phyloP scores from a whole-genome alignment of 2,888 invertebrate species.

The Scaptomyza parva region DNA sequence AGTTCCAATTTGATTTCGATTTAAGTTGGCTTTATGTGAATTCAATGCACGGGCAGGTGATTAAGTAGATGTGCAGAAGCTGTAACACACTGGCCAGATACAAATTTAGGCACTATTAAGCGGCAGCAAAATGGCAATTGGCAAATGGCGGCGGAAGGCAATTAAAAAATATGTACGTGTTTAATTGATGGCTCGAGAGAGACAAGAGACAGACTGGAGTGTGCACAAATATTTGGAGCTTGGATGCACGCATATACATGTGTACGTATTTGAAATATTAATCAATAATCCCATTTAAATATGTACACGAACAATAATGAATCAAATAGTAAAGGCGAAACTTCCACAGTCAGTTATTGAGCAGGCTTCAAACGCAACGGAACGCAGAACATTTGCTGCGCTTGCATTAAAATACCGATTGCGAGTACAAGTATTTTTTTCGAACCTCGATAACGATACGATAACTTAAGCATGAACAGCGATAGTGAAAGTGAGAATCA shows the following conservation, averaged over 20 bases:
- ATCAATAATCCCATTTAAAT: slow-evolving; percentile 54
- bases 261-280: slow-evolving; percentile 36
- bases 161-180: slow-evolving; percentile 68
- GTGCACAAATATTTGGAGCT: slow-evolving; percentile 16
- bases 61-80: slow-evolving; percentile 68
- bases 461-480: slow-evolving; percentile 51
- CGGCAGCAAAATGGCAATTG: slow-evolving; percentile 42
- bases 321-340: slow-evolving; percentile 16
- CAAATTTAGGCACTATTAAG: slow-evolving; percentile 74
- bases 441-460: slow-evolving; percentile 35
- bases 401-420: slow-evolving; percentile 29
- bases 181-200: slow-evolving; percentile 21
- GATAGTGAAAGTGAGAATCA: slow-evolving; percentile 53
- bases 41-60: slow-evolving; percentile 57
- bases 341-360: slow-evolving; percentile 49
- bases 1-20: slow-evolving; percentile 17
- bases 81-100: slow-evolving; percentile 42
- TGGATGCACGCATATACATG: background rate
- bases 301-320: slow-evolving; percentile 18
- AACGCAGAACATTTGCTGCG: slow-evolving; percentile 26
- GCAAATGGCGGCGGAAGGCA: slow-evolving; percentile 52
- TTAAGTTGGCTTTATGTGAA: slow-evolving; percentile 18
- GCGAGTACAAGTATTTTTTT: slow-evolving; percentile 5
- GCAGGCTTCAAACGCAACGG: slow-evolving; percentile 59
- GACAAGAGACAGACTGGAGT: slow-evolving; percentile 6